Evolutionary conservation across 2,888 invertebrate species (phyloP).

Genomic region (Orchestes rusci): DNA sequence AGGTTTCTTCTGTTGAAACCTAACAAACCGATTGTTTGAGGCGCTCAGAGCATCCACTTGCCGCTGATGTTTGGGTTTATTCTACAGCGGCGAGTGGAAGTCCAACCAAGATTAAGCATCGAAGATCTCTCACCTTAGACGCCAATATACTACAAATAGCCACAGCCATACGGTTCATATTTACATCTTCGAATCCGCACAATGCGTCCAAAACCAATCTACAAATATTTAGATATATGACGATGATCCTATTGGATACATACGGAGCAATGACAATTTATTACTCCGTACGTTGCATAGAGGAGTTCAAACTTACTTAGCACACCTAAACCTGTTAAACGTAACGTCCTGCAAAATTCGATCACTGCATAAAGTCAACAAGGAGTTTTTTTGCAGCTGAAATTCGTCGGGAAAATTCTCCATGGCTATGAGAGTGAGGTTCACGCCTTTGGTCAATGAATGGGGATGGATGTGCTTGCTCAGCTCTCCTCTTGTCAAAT

Average conservation of each 20-base stretch:
- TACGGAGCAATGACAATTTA: too few relatives aligned
- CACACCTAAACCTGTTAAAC: slow-evolving; percentile 55
- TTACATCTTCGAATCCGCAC: slow-evolving; percentile 59
- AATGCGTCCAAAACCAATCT: slow-evolving; percentile 61
- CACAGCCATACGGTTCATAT: slow-evolving; percentile 72
- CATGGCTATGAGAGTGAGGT: slow-evolving; percentile 61
- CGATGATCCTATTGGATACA: too few relatives aligned
- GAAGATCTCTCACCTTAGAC: slow-evolving; percentile 40
- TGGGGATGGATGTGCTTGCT: slow-evolving; percentile 58
- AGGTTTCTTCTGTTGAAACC: slow-evolving; percentile 47
- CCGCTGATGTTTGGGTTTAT: too few relatives aligned
- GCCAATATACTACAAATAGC: slow-evolving; percentile 69
- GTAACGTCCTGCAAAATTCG: slow-evolving; percentile 65
- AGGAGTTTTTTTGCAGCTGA: slow-evolving; percentile 65
- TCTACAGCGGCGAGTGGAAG: too few relatives aligned
- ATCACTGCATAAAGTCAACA: slow-evolving; percentile 68
- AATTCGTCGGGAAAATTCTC: slow-evolving; percentile 58
- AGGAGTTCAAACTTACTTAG: slow-evolving; percentile 43
- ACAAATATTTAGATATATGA: too few relatives aligned
- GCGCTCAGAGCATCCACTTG: too few relatives aligned
- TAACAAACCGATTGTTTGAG: too few relatives aligned
- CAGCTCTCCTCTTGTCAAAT: slow-evolving; percentile 59
- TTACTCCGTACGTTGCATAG: too few relatives aligned
- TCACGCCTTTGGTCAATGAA: slow-evolving; percentile 54
- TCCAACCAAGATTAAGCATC: too few relatives aligned